Conservation (phyloP, 2,113 vertebrate species). For the Bubo blakistoni region DNA sequence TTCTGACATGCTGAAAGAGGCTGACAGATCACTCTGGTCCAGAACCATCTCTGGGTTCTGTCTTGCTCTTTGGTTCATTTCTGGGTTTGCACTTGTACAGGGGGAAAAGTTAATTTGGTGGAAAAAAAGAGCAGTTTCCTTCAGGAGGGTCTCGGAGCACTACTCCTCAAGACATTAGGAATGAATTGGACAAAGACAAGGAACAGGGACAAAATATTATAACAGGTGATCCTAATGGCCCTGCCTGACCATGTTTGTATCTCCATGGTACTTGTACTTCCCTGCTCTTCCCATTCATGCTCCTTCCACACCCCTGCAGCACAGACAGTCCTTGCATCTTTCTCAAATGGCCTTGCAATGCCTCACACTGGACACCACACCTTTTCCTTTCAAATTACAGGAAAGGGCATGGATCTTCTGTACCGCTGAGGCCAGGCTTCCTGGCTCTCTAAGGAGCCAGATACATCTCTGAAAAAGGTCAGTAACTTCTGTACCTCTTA, state of each 20-base stretch:
- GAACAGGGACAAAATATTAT: neutral
- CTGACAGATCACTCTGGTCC: neutral
- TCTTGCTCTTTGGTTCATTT: neutral
- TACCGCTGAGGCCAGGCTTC: neutral
- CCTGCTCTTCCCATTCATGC: neutral
- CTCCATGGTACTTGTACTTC: neutral
- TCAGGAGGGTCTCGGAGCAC: neutral
- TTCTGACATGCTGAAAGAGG: neutral
- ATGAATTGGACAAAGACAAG: neutral
- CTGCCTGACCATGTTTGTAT: neutral
- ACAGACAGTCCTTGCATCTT: neutral
- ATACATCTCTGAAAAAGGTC: neutral
- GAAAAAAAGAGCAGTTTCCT: neutral
- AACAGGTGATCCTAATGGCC: neutral
- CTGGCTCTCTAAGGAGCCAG: neutral
- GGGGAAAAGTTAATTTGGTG: neutral
- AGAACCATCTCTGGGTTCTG: neutral
- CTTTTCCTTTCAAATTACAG: neutral
- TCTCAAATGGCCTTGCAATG: neutral
- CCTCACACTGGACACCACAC: neutral
- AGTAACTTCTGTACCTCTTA: neutral
- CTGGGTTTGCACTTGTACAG: neutral
- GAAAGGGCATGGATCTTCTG: neutral
- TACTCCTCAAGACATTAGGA: neutral
- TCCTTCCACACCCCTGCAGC: neutral